Evolutionary conservation across 1,140 invertebrate species (phyloP), one percentile per base, ranked within the genome.

Genomic region (Zaprionus lachaisei): DNA sequence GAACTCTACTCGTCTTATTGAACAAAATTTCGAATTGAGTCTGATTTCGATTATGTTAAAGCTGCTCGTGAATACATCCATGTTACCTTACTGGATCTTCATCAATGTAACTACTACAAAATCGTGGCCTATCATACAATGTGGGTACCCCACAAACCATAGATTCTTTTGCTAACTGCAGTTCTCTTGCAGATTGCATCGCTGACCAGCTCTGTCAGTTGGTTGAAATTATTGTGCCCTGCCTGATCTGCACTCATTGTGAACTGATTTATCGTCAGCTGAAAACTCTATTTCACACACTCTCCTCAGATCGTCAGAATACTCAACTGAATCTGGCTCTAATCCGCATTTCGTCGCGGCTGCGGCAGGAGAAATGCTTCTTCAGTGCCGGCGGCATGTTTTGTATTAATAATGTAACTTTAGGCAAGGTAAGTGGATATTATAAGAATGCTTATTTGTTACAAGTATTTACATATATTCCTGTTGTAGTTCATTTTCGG

Each of bases 371-470:
- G 56, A 54, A 5, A 0, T 90, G 26, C 5, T 44, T 62, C 17
- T 74, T 89, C 17, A 84, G 72, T 56, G 85, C 84, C 6, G 84
- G 78, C 0, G 84, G 84, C 17, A 51, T 89, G 6, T 20, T 79
- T 44, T 12, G 61, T 4, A 74, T 89, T 14, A 81, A 64, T 55
- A 89, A 77, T 11, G 63, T 81, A 37, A 76, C 69, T 14, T 34
- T 89, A 24, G 51, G 24, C 11, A 55, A 55, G 51, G 51, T 55
- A 24, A 55, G 47, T 44, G 5, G n/a, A n/a, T 2, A 44, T 2
- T n/a, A 3, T 31, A 2, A 6, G 20, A 20, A 7, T 9, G 2
- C 1, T 11, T 17, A 17, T 11, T 4, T 0, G 5, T n/a, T 9
- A 4, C 4, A 28, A 26, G 2, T 12, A 1, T 62, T 44, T 37